phyloP scores from a whole-genome alignment of 2,797 vertebrate genomes.

The Spinus pinus region DNA sequence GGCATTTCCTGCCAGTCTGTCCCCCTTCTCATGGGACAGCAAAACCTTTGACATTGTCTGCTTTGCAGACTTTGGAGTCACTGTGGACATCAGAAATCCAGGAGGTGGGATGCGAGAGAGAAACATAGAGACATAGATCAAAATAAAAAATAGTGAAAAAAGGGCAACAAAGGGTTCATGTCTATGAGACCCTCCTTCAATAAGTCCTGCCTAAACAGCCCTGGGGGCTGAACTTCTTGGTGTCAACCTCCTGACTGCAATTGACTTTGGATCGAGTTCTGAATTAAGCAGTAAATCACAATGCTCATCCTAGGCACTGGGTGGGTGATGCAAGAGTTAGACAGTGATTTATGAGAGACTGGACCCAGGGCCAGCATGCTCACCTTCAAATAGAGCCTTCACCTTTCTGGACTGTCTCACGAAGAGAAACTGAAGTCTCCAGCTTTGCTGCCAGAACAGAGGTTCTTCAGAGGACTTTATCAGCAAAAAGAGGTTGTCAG shows the following conservation, averaged over 20 bases:
- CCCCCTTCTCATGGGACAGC: neutral
- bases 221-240: neutral
- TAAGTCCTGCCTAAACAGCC: conserved; percentile 6
- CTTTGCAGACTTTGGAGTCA: neutral
- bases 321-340: neutral
- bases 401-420: neutral
- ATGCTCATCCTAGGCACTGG: neutral
- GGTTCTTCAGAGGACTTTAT: neutral
- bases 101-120: neutral
- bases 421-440: neutral
- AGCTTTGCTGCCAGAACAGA: neutral
- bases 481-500: neutral
- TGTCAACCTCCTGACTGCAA: conserved; percentile 30
- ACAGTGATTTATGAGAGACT: conserved; percentile 57
- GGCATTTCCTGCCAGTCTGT: neutral
- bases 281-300: conserved; percentile 57
- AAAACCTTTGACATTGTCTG: neutral
- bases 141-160: neutral
- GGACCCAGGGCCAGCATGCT: neutral
- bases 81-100: neutral
- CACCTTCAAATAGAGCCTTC: conserved; percentile 31
- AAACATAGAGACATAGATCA: neutral
- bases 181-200: neutral
- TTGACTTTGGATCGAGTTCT: neutral
- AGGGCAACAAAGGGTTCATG: neutral